Percentiles rank a stretch among this genome's conserved stretches.
Evolutionary conservation across 2,888 invertebrate genomes (phyloP).

Genomic region (Drosophila heteroneura): DNA sequence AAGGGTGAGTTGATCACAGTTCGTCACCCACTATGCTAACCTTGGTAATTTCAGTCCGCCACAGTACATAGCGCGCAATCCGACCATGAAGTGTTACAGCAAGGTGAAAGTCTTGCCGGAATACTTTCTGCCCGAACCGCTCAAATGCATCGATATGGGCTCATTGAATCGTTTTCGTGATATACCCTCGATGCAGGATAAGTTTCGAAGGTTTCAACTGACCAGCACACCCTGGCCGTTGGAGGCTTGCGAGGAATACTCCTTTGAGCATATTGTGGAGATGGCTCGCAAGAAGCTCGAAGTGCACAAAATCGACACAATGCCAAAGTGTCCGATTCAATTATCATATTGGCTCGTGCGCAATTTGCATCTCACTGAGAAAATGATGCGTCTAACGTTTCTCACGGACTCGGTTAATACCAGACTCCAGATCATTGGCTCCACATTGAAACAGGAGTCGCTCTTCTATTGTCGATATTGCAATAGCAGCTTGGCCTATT

Average conservation of each 20-base stretch:
- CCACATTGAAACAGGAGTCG: slow-evolving; percentile 85
- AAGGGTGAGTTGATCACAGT: slow-evolving; percentile 66
- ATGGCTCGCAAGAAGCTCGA: slow-evolving; percentile 83
- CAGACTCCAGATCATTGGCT: slow-evolving; percentile 86
- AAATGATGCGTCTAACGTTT: slow-evolving; percentile 88
- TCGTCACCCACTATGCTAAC: not conserved
- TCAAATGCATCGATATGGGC: slow-evolving; percentile 85
- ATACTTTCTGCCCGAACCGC: slow-evolving; percentile 87
- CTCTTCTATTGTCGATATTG: slow-evolving; percentile 87
- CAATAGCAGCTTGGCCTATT: slow-evolving; percentile 88
- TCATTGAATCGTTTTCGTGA: slow-evolving; percentile 85
- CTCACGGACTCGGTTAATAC: slow-evolving; percentile 89
- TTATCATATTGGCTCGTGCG: slow-evolving; percentile 93
- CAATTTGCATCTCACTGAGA: slow-evolving; percentile 90
- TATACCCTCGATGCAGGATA: slow-evolving; percentile 83
- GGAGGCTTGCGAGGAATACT: slow-evolving; percentile 89
- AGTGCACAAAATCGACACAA: slow-evolving; percentile 84
- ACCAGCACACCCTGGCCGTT: slow-evolving; percentile 88
- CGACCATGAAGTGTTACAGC: slow-evolving; percentile 86
- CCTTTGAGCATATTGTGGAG: slow-evolving; percentile 85
- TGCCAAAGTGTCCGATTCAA: slow-evolving; percentile 89
- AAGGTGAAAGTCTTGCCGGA: slow-evolving; percentile 90
- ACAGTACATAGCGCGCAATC: slow-evolving; percentile 80
- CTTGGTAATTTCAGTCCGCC: slow-evolving; percentile 64
- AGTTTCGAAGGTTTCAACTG: slow-evolving; percentile 85